A percentile compares a stretch with the other conserved stretches of the same genome.
phyloP scores from a whole-genome alignment of 2,888 invertebrate genomes.

The Nemapogon koenigi region DNA sequence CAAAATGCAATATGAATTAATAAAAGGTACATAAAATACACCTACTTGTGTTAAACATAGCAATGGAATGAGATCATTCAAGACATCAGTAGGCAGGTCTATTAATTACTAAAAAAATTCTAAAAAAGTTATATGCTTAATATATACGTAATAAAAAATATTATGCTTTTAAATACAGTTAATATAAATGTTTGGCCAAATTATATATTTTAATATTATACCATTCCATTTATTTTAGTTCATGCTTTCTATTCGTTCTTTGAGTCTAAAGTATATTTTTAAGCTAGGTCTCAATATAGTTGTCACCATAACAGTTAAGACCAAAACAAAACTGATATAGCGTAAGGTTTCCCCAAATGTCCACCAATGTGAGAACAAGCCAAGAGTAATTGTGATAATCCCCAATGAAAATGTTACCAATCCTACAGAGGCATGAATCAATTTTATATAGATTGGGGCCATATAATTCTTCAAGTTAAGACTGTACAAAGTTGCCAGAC shows the following conservation, averaged over 20 bases:
- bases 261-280: constrained; percentile 52
- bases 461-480: constrained; percentile 47
- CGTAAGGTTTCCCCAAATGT: constrained; percentile 39
- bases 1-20: too few relatives aligned
- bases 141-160: not conserved
- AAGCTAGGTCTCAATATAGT: constrained; percentile 48
- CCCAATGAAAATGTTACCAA: constrained; percentile 46
- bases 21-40: too few relatives aligned
- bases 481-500: constrained; percentile 48
- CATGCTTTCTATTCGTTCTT: constrained; percentile 44
- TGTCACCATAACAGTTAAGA: constrained; percentile 37
- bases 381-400: constrained; percentile 42
- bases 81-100: not conserved
- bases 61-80: too few relatives aligned
- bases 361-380: constrained; percentile 49
- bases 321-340: constrained; percentile 34
- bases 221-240: constrained; percentile 22
- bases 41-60: too few relatives aligned
- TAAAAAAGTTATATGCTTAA: not conserved
- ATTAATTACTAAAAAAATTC: not conserved
- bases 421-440: constrained; percentile 47
- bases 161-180: not conserved
- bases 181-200: not conserved
- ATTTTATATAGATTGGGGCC: constrained; percentile 51
- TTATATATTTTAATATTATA: not conserved